Conservation (phyloP, 2,113 vertebrate species). For the Pelvicachromis taeniatus region DNA sequence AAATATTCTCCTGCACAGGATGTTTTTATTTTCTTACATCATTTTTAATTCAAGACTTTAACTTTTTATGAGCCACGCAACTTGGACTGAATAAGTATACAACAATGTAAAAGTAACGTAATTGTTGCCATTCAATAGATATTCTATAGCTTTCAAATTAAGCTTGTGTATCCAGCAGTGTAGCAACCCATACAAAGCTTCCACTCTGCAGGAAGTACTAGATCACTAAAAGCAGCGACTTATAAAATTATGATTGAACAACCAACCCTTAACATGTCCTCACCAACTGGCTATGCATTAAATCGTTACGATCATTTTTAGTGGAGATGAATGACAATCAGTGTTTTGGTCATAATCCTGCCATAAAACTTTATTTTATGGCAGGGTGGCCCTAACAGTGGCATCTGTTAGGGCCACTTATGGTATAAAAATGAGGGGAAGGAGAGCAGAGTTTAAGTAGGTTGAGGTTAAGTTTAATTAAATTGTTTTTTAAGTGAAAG, state of each 20-base stretch:
- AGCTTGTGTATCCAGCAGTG: not conserved
- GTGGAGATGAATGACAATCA: not conserved
- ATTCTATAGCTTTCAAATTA: accelerated
- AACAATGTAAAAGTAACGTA: accelerated
- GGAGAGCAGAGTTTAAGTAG: not conserved
- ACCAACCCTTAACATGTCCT: not conserved
- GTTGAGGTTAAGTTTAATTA: not conserved
- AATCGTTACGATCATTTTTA: not conserved
- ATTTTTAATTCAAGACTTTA: not conserved
- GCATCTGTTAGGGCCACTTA: not conserved
- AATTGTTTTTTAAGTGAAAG: not conserved
- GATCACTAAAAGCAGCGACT: not conserved
- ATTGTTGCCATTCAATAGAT: not conserved
- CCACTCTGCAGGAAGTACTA: accelerated
- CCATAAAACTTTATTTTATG: not conserved
- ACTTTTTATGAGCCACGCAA: not conserved
- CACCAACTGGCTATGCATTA: not conserved
- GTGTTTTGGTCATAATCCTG: not conserved
- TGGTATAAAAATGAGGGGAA: not conserved
- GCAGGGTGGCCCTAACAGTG: too few relatives aligned
- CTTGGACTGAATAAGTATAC: not conserved
- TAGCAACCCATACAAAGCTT: not conserved
- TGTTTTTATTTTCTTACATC: not conserved
- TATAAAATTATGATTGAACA: not conserved
- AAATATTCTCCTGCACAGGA: not conserved